Conservation (phyloP, 2,797 vertebrate species). For the Jordanella pulchra region DNA sequence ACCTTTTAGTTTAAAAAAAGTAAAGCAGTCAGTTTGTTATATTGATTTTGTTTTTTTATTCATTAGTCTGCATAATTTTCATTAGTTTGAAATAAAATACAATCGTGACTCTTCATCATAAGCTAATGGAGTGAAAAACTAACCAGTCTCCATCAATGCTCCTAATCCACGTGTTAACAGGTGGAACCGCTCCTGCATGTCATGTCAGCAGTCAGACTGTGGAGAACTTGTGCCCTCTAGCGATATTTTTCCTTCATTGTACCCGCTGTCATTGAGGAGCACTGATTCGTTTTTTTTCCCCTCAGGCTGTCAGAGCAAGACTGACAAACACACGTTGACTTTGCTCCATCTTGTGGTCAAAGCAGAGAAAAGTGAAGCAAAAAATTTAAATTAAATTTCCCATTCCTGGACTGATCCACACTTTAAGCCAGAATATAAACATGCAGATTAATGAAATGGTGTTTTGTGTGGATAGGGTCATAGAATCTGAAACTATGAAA, state of each 20-base stretch:
- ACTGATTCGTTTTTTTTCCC: neutral
- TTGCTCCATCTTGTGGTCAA: conserved; percentile 58
- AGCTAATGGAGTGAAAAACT: neutral
- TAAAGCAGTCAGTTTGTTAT: neutral
- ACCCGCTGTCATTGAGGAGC: conserved; percentile 1
- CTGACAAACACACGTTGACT: conserved; percentile 5
- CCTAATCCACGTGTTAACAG: conserved; percentile 33
- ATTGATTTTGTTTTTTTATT: neutral
- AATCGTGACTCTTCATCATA: neutral
- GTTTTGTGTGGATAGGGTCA: neutral
- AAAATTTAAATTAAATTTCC: neutral
- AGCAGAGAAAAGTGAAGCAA: conserved; percentile 3
- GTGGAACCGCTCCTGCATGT: conserved; percentile 12
- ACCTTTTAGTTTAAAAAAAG: neutral
- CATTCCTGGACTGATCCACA: neutral
- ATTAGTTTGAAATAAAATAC: neutral
- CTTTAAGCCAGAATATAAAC: neutral
- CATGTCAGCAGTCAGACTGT: neutral
- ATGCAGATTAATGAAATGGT: neutral
- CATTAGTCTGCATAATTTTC: neutral
- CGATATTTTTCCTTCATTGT: conserved; percentile 22
- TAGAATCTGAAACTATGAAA: neutral
- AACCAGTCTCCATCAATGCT: neutral
- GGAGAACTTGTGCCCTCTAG: conserved; percentile 49
- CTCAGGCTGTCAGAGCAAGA: neutral